Evolutionary conservation across 92 coral and sea anemone species (phyloP), one percentile per base, ranked within the genome.

Genomic region (Epizoanthus ramosus): DNA sequence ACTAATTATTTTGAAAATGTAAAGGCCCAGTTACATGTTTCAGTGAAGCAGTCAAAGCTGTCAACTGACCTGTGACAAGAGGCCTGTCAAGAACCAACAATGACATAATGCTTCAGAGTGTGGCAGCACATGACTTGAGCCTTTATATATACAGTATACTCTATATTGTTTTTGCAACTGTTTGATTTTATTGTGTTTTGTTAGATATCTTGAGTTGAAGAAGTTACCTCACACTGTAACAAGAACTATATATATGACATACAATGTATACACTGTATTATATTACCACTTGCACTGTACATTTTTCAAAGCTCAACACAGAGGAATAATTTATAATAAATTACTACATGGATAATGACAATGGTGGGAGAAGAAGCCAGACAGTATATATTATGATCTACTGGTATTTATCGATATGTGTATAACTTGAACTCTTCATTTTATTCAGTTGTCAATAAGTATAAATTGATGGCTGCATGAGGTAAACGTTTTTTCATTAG

Each of bases 171-270:
- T 8, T 8, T 6, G 5, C 54, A 13, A 50, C 21, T 33, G 18
- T 15, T 33, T 28, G 72, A 19, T 28, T 3, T 58, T 58, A 60
- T n/a, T 59, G 10, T 37, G 10, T 75, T 77, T 15, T 18, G 10
- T 17, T 41, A 35, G 2, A 4, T 37, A 13, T 12, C 10, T 9
- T 58, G n/a, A 5, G 15, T 39, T 77, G 57, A 37, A 23, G 56
- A 59, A 61, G 82, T 77, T 77, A 77, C 58, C 57, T 77, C 82
- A 77, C 82, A 60, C 63, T n/a, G n/a, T n/a, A 65, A n/a, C 71
- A 77, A 60, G 82, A 77, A 41, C 72, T 28, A 77, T 57, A 41
- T 75, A 59, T 75, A 59, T 53, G 22, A 75, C 61, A 75, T 54
- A 75, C 37, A 75, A 69, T 25, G 31, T 37, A 37, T n/a, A 76